Evolutionary conservation across 2,113 vertebrate species (phyloP), one percentile per base, ranked within the genome.

Genomic region (Vanacampus margaritifer): DNA sequence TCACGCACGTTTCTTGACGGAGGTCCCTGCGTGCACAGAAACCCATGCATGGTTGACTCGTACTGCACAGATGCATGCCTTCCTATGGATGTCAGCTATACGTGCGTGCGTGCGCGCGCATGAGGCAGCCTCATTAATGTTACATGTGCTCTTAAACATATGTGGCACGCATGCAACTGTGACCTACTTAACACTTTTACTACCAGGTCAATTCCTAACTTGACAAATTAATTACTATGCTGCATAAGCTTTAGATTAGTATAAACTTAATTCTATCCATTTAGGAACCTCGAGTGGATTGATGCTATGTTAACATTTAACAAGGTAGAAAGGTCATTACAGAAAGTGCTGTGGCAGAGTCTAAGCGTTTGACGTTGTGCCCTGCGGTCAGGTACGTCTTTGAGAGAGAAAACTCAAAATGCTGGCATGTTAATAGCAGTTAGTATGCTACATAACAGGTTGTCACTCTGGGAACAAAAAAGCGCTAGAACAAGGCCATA

Each of bases 151-250:
- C 45, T 70, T 45, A 37, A 76, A 65, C 78, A 69, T 73, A 79
- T 79, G 83, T 82, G 80, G 73, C 76, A 66, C 53, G 32, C 41
- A 72, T 50, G 57, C 71, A 70, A 7, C 71, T 61, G 17, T 83
- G 83, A 84, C 86, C 81, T 74, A 80, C 74, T 76, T 84, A 51
- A 70, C 24, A 21, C 23, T n/a, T n/a, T 46, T 68, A 35, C 57
- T 46, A 72, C 73, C 67, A 19, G 51, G 62, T 23, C 67, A 75
- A 19, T 13, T 45, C 28, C 13, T n/a, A 17, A 23, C 10, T 23
- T 51, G 2, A 32, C 28, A 32, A 46, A 46, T 41, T 19, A 46
- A 46, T 41, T 19, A 46, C 45, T 23, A 51, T 51, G 3, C 19
- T 51, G 9, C 39, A 10, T 13, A 41, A 9, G 39, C 21, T 23